A percentile compares a stretch with the other conserved stretches of the same genome.
Evolutionary conservation across 2,113 vertebrate genomes (phyloP).

Genomic region (Gymnocephalus cernua): DNA sequence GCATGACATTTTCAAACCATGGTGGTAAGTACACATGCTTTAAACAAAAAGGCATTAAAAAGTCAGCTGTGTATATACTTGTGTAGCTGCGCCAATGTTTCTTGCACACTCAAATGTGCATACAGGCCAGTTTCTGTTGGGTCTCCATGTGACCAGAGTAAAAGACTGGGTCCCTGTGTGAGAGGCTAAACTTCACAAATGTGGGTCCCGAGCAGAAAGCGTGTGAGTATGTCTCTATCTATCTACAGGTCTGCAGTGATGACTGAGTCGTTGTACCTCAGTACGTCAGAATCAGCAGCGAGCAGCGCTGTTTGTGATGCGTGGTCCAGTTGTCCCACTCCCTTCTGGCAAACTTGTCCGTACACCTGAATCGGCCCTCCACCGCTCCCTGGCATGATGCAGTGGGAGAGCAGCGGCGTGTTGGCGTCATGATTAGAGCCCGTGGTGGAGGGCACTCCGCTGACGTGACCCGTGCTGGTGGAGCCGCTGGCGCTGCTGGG

Average conservation of each 20-base stretch:
- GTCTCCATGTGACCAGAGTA: constrained; percentile 38
- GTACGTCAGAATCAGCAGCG: constrained; percentile 87
- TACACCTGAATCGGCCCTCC: constrained; percentile 86
- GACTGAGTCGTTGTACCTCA: constrained; percentile 92
- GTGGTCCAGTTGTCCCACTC: constrained; percentile 89
- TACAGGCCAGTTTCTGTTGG: constrained; percentile 31
- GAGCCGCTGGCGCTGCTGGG: constrained; percentile 98
- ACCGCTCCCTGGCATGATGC: constrained; percentile 86
- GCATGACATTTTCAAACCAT: constrained; percentile 79
- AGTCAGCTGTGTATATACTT: constrained; percentile 60
- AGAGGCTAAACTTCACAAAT: constrained; percentile 25
- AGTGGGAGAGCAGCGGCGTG: constrained; percentile 94
- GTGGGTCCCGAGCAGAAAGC: constrained; percentile 35
- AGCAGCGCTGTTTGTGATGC: constrained; percentile 90
- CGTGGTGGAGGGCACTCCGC: constrained; percentile 94
- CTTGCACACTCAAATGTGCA: constrained; percentile 37
- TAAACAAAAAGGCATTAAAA: constrained; percentile 65
- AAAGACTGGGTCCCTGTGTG: constrained; percentile 20
- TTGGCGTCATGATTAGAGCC: constrained; percentile 98
- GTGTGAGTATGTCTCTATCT: not conserved
- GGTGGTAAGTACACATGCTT: constrained; percentile 67
- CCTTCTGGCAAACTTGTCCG: constrained; percentile 91
- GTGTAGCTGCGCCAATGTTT: constrained; percentile 58
- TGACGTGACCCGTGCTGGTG: constrained; percentile 97
- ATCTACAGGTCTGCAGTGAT: constrained; percentile 94